Evolutionary conservation across 2,888 invertebrate species (phyloP).

Genomic region (Pediacus dermestoides): DNA sequence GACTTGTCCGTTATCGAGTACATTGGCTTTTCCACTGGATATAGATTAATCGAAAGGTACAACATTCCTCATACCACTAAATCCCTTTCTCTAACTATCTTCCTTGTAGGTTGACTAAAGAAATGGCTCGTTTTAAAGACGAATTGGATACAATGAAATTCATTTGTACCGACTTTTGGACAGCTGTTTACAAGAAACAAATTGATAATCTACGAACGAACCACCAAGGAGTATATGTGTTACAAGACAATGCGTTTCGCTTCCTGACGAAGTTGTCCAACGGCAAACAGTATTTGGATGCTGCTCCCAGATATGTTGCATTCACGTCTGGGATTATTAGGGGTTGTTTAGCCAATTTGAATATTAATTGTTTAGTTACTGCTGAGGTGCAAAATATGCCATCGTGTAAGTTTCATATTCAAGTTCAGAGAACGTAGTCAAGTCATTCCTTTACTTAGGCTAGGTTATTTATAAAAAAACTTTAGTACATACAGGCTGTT

Average conservation of each 20-base stretch:
- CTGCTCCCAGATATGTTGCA: constrained; percentile 87
- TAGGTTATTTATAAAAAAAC: too few species aligned
- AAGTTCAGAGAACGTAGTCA: constrained; percentile 64
- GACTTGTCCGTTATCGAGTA: constrained; percentile 77
- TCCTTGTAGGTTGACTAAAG: constrained; percentile 70
- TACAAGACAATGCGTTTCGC: constrained; percentile 93
- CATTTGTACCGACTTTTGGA: constrained; percentile 99
- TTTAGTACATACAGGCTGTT: too few species aligned
- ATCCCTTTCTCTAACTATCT: constrained; percentile 4
- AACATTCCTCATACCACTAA: constrained; percentile 4
- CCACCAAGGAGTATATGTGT: constrained; percentile 96
- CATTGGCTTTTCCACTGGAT: constrained; percentile 81
- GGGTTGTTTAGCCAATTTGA: constrained; percentile 92
- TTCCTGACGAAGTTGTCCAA: constrained; percentile 85
- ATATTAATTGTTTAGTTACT: constrained; percentile 89
- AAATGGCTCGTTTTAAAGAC: constrained; percentile 91
- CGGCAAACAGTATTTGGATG: constrained; percentile 86
- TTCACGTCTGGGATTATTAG: constrained; percentile 95
- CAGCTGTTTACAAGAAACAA: constrained; percentile 95
- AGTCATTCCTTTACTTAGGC: too few species aligned
- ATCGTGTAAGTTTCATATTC: constrained; percentile 87
- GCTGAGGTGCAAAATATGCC: constrained; percentile 93
- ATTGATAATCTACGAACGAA: constrained; percentile 97
- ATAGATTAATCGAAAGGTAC: constrained; percentile 74
- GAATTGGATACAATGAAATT: constrained; percentile 98